Evolutionary conservation across 1,140 invertebrate species (phyloP).

Genomic region (Diabrotica undecimpunctata): DNA sequence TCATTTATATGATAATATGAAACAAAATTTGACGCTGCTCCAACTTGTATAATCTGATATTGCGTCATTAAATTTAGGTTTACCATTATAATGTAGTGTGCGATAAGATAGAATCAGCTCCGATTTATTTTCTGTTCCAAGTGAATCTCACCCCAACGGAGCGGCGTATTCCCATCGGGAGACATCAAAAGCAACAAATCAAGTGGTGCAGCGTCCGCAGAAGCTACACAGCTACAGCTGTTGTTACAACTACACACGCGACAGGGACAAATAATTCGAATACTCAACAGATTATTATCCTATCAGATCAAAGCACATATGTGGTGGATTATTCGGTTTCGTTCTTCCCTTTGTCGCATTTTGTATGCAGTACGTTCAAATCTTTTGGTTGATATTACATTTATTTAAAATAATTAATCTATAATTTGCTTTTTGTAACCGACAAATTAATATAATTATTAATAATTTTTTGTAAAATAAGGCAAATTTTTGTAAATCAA

Average conservation of each 20-base stretch:
- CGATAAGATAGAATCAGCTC: constrained; percentile 29
- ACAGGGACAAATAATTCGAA: constrained; percentile 26
- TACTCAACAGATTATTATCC: constrained; percentile 25
- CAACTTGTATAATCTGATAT: background rate
- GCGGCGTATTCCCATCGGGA: constrained; percentile 19
- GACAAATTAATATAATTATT: too few relatives aligned
- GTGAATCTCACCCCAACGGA: constrained; percentile 22
- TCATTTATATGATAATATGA: too few relatives aligned
- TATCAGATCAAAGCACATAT: constrained; percentile 34
- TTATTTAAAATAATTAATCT: too few relatives aligned
- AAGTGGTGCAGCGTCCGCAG: constrained; percentile 20
- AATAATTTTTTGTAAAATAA: too few relatives aligned
- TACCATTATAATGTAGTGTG: constrained; percentile 18
- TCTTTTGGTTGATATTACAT: too few relatives aligned
- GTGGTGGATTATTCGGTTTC: constrained; percentile 26
- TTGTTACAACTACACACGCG: background rate
- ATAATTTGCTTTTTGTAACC: too few relatives aligned
- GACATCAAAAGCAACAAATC: constrained; percentile 28
- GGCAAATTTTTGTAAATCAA: too few relatives aligned
- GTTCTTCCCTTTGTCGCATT: constrained; percentile 20
- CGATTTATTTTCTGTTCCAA: constrained; percentile 30
- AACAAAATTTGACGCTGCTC: too few relatives aligned
- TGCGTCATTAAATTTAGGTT: constrained; percentile 7
- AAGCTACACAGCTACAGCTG: background rate
- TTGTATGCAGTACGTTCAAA: background rate